Conservation (phyloP, 2,888 invertebrate genomes). For the Salticus scenicus region DNA sequence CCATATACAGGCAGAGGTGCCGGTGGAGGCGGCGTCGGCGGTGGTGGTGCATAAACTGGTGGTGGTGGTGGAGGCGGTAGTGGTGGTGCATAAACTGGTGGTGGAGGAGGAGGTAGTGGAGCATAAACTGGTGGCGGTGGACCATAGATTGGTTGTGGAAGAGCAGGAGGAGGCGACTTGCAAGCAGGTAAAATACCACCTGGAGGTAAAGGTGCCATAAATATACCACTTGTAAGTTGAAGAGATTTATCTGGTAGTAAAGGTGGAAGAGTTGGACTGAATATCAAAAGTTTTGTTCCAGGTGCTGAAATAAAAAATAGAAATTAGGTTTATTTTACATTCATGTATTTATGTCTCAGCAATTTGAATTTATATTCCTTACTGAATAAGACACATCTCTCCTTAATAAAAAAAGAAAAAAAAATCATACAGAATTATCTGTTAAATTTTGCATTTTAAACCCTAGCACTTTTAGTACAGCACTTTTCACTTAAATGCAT, state of each 20-base stretch:
- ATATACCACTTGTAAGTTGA: not conserved
- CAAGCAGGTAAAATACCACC: conserved; percentile 2
- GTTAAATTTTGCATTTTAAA: no score
- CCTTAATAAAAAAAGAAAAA: no score
- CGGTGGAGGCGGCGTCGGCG: not conserved
- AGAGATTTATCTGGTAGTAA: not conserved
- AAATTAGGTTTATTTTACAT: not conserved
- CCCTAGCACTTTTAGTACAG: no score
- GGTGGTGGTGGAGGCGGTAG: conserved; percentile 7
- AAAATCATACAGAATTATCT: no score
- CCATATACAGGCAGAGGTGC: conserved; percentile 3
- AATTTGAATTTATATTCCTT: no score
- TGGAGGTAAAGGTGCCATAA: conserved; percentile 12
- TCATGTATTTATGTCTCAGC: no score
- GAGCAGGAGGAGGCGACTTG: not conserved
- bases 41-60: conserved; percentile 7
- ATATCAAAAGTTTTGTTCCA: conserved; percentile 1
- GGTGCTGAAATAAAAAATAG: not conserved
- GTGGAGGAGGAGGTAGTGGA: conserved; percentile 19
- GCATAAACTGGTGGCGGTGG: not conserved
- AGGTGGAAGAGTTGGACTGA: not conserved
- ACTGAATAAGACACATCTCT: no score
- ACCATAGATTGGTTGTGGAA: not conserved
- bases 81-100: not conserved
- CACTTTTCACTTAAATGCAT: no score